Evolutionary conservation across 1,140 invertebrate genomes (phyloP).

Genomic region (Theocolax elegans): DNA sequence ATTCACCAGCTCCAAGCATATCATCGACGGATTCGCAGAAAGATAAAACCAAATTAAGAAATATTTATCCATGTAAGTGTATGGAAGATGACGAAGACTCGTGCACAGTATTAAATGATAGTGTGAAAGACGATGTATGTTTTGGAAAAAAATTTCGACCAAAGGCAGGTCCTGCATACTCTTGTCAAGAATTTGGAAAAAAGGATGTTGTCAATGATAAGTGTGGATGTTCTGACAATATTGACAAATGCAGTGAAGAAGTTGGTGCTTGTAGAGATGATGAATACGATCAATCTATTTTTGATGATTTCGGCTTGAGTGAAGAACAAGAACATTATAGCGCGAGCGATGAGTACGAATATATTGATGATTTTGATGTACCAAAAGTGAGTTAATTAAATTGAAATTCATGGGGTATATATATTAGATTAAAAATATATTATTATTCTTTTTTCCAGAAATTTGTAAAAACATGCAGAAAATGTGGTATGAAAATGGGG

Average conservation of each 20-base stretch:
- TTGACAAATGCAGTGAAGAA: background rate
- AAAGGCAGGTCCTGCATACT: constrained; percentile 30
- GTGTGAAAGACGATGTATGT: constrained; percentile 43
- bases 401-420: background rate
- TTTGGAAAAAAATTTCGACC: constrained; percentile 51
- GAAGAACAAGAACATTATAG: background rate
- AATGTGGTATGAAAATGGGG: background rate
- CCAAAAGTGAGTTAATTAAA: background rate
- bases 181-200: constrained; percentile 46
- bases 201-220: constrained; percentile 44
- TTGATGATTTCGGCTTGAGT: background rate
- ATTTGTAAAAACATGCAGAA: background rate
- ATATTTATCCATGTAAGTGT: constrained; percentile 54
- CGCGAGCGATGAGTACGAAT: background rate
- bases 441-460: no score
- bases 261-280: background rate
- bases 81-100: constrained; percentile 36
- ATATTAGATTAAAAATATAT: background rate
- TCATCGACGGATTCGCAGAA: constrained; percentile 43
- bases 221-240: constrained; percentile 24
- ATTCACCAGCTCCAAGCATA: constrained; percentile 48
- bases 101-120: no score
- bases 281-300: no score
- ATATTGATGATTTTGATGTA: no score
- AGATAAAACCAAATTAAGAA: constrained; percentile 46